Evolutionary conservation across 2,888 invertebrate genomes (phyloP), one percentile per base, ranked within the genome.

Genomic region (Andrena praecox): DNA sequence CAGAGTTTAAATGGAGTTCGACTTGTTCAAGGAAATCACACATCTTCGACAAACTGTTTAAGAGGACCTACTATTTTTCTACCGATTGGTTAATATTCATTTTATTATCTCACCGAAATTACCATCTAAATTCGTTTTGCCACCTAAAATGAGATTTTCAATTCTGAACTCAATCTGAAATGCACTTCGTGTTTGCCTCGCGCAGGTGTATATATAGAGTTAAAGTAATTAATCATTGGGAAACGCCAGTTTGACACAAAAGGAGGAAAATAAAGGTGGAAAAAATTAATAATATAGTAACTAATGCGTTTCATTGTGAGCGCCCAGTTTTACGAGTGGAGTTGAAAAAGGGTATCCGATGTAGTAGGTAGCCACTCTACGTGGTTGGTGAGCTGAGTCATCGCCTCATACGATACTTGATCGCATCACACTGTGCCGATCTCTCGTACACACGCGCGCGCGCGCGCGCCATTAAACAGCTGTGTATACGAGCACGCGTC

Each of bases 351-450:
- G 86, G 83, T 89, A 85, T 85, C 85, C 83, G 84, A 86, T 80
- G 88, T 89, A 89, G 89, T 90, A 87, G 88, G 79, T 85, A 85
- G 86, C 83, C 78, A 81, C 85, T 82, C 85, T 77, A 68, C 71
- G 84, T 86, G 88, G 90, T 88, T 88, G 82, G 87, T 80, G 84
- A 90, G 92, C 92, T 92, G 92, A 92, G 92, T 92, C 92, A 92
- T 92, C 92, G 90, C 85, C 87, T 89, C 85, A 86, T 89, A 85
- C 90, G 91, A 91, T 92, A 92, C 91, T 91, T 90, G 88, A 92
- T 91, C 90, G 89, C 91, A 90, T 91, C 91, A 86, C 86, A 86
- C 88, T 87, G 83, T 83, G 82, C 84, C 86, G 54, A 84, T 80
- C 89, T 90, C 86, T 85, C 69, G 56, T 75, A 68, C 56, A 54